Base-by-base conservation (phyloP, 2,888 invertebrate species). In the Luperina testacea region DNA sequence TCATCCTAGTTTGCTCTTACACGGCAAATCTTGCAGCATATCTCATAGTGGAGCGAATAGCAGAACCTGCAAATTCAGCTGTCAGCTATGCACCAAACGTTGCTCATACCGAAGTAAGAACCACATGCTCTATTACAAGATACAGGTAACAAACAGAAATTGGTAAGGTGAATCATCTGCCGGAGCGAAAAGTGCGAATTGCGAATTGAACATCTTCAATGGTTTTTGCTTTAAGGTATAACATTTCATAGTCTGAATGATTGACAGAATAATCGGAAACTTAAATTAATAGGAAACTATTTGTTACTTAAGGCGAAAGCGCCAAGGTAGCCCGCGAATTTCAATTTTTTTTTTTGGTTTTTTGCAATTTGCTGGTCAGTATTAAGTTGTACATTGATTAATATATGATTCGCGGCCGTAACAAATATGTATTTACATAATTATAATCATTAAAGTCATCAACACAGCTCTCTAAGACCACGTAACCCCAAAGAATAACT, bases 21-120 rank as follows among this genome's bases (percentile, higher is more conserved):
- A 99, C 99, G 69, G 99, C 99, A 81, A 99, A 99, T 95, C 97
- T 99, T 90, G 99, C 99, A 2, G 99, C 99, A 7, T 99, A 99
- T 95, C 97, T 99, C 79, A 99, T 99, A 24, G 98, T 99, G 79
- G 99, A 99, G 95, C 97, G 99, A 88, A 99, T 99, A 98, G 98
- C 99, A 11, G 98, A 99, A 24, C 99, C 99, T 3, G 87, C 94
- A 5, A 93, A 93, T 76, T 81, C 92, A 67, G 70, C 80, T n/a
- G 98, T 99, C 90, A 99, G 98, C 95, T 98, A 98, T 59, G 98
- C 99, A 0, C 98, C 99, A 93, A 99, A 99, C 95, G 98, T 98
- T 61, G 98, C 98, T 77, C 99, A 99, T 96, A 98, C 98, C 59
- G 99, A 99, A 97, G 99, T 99, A 89, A 97, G 96, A 94, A 87